Evolutionary conservation across 2,113 vertebrate genomes (phyloP), one percentile per base, ranked within the genome.

Genomic region (Chaetorhynchus papuensis): DNA sequence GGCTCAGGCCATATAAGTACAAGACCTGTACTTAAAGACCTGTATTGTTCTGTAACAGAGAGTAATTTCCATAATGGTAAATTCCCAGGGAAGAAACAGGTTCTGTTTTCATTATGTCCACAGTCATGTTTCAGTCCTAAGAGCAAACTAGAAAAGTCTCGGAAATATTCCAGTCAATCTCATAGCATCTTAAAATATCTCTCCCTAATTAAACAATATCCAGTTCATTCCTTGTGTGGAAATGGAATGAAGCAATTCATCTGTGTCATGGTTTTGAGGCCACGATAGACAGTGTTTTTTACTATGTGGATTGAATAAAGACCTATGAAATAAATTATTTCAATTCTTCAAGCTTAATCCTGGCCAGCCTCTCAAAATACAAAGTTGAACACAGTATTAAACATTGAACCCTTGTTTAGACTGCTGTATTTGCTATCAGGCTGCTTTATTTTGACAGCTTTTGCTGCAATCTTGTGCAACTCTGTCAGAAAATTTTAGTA

Each of bases 241-340:
- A 94, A 39, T 35, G 94, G 75, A 97, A 95, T 71, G 91, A 96
- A 96, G 77, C n/a, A 95, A 93, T 94, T 94, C 7, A 86, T 74
- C 81, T 42, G 12, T 78, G 76, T 85, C 76, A 54, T 45, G 8
- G 50, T 91, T 90, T 94, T 76, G 54, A 95, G 49, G 37, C 64
- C 44, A 41, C 7, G 16, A 50, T 87, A 44, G 66, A 71, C 44
- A 89, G 87, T 47, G 3, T 21, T 90, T 96, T 94, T 93, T 63
- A 77, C 61, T 95, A 33, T 90, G n/a, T 61, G 71, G 41, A 60
- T 19, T 90, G 57, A 95, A 94, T 83, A 89, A 94, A 89, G 86
- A 88, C 33, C 53, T 89, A 70, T 35, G 56, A 92, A 94, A 90
- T 47, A 75, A 91, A 82, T 54, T 31, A 39, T 49, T 93, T 86